phyloP scores from a whole-genome alignment of 2,888 invertebrate genomes.

The Eristalis pertinax region DNA sequence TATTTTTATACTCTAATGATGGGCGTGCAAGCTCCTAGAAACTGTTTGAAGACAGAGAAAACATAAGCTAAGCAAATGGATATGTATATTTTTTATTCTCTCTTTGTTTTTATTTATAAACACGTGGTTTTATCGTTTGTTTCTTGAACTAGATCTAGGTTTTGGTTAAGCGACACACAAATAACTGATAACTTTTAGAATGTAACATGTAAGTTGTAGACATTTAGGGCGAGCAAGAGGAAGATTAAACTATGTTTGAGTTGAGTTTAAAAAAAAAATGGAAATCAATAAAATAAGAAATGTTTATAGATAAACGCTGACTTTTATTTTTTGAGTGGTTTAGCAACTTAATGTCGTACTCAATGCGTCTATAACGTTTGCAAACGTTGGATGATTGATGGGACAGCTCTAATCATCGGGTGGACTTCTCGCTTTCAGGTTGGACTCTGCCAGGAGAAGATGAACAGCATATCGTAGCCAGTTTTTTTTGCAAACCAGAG shows the following conservation, averaged over 20 bases:
- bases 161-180: constrained; percentile 7
- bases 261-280: not conserved
- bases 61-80: not conserved
- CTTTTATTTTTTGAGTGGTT: not conserved
- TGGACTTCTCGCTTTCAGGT: too few relatives aligned
- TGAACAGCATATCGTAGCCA: too few relatives aligned
- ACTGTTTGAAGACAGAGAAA: not conserved
- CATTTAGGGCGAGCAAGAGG: not conserved
- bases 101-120: constrained; percentile 27
- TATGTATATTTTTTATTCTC: not conserved
- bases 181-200: constrained; percentile 37
- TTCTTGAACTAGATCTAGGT: not conserved
- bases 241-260: not conserved
- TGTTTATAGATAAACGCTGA: not conserved
- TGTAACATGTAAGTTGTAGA: constrained; percentile 1
- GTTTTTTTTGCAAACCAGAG: too few relatives aligned
- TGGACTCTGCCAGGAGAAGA: too few relatives aligned
- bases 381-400: too few relatives aligned
- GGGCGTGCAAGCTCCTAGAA: not conserved
- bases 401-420: too few relatives aligned
- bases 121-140: constrained; percentile 13
- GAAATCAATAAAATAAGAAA: constrained; percentile 9
- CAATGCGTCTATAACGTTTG: too few relatives aligned
- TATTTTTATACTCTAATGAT: not conserved
- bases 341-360: too few relatives aligned